These are phyloP conservation scores for Cephalotes varians DNA, from an alignment of 2,888 invertebrate species.

Conservation along the genomic window DNA sequence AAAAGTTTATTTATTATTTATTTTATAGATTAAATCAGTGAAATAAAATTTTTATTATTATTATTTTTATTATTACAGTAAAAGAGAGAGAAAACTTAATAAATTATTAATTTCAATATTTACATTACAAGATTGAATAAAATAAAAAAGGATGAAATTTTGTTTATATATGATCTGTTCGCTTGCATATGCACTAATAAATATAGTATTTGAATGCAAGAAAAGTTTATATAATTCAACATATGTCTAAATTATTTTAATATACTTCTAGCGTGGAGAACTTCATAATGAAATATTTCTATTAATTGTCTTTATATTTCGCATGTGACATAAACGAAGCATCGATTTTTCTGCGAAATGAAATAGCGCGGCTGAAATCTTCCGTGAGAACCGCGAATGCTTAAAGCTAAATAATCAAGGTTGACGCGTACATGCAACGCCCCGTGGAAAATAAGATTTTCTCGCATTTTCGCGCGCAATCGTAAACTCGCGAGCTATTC, in stretches of 20 bases:
- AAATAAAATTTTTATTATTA: no score
- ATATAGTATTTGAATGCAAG: not conserved
- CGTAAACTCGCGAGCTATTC: conserved; percentile 56
- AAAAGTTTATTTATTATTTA: not conserved
- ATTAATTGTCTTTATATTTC: not conserved
- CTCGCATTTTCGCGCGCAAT: conserved; percentile 53
- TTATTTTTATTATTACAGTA: not conserved
- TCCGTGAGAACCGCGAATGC: conserved; percentile 13
- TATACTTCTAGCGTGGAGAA: no score
- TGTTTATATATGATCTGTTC: not conserved
- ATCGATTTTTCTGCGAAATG: not conserved
- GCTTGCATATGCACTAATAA: not conserved
- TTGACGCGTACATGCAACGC: conserved; percentile 36
- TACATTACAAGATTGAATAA: not conserved
- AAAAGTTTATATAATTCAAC: not conserved
- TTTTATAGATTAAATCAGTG: not conserved
- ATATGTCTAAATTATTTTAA: conserved; percentile 2
- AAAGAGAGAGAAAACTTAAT: not conserved
- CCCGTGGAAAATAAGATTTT: conserved; percentile 57
- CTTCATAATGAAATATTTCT: not conserved
- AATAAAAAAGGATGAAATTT: not conserved
- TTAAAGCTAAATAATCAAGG: conserved; percentile 54
- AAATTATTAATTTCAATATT: not conserved
- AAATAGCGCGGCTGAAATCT: conserved; percentile 17
- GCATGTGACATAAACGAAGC: not conserved